Conservation (phyloP, 2,113 vertebrate species). For the Zapus hudsonius region DNA sequence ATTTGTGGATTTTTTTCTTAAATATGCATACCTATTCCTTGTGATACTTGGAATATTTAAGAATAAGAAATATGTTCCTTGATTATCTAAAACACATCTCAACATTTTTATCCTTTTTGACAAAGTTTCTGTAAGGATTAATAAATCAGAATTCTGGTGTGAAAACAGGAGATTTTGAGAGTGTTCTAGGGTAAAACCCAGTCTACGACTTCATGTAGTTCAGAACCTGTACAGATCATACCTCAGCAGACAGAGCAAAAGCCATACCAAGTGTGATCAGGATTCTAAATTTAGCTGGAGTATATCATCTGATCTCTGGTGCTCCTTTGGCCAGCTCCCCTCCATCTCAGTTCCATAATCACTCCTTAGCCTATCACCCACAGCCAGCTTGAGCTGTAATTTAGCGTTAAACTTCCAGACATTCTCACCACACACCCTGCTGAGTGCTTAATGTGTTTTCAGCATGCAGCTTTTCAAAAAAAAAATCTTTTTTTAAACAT, state of each 20-base stretch:
- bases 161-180: constrained; percentile 5
- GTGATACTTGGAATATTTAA: constrained; percentile 17
- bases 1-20: constrained; percentile 1
- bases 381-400: constrained; percentile 4
- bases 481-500: neutral
- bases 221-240: neutral
- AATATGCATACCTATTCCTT: neutral
- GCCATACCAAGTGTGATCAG: neutral
- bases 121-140: neutral
- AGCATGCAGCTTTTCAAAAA: constrained; percentile 10
- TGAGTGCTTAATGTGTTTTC: constrained; percentile 47
- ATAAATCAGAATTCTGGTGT: neutral
- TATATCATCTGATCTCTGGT: neutral
- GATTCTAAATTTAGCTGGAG: constrained; percentile 22
- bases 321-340: neutral
- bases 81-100: neutral
- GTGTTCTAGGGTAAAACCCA: neutral
- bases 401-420: constrained; percentile 29
- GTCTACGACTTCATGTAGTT: neutral
- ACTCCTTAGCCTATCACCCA: neutral
- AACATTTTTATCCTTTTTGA: neutral
- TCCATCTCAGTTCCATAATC: neutral
- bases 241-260: constrained; percentile 13
- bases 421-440: neutral
- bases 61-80: neutral